Base-by-base conservation (phyloP, 1,140 invertebrate species). In the Lepidurus packardi region DNA sequence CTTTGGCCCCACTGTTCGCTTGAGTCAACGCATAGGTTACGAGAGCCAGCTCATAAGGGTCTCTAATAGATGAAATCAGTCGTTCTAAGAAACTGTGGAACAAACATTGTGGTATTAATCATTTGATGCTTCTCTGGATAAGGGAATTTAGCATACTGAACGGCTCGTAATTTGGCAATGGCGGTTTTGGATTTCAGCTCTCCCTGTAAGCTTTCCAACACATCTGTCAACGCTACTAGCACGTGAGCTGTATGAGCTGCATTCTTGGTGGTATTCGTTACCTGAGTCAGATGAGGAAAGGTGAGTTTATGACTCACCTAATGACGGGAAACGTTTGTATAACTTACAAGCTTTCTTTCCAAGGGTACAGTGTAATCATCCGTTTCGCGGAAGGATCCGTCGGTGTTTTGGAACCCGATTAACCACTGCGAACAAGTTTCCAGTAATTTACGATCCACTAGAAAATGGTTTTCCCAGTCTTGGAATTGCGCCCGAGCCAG, bases 401-500 rank as follows among this genome's bases (percentile, higher is more conserved):
- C 81, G 6, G 73, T 11, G 43, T 82, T 83, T 81, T 88, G 88
- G 77, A 84, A 83, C 25, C 83, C 80, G 1, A 88, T 74, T 4
- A 88, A 77, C 85, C 87, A 89, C 25, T 81, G 80, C 9, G 85
- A 79, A 11, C 83, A 82, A 45, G 81, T 79, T 1, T 81, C 80
- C 73, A 88, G 81, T 43, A 88, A 84, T 42, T 82, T 75, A 0
- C 83, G 81, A 79, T 88, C 87, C 16, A 88, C 83, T 75, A 84
- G 87, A 75, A 87, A 84, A 25, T 84, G 77, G 80, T 87, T 86
- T 81, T 88, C 87, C 88, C 88, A 88, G 80, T 89, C 88, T 79
- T 86, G 85, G 80, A 87, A 89, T 44, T 84, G 82, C 1, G 85
- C 85, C 65, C 86, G 81, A 25, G 84, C 83, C 43, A 88, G 84